Base-by-base conservation (phyloP, 2,888 invertebrate genomes). In the Scelioninae gen. 2 region DNA sequence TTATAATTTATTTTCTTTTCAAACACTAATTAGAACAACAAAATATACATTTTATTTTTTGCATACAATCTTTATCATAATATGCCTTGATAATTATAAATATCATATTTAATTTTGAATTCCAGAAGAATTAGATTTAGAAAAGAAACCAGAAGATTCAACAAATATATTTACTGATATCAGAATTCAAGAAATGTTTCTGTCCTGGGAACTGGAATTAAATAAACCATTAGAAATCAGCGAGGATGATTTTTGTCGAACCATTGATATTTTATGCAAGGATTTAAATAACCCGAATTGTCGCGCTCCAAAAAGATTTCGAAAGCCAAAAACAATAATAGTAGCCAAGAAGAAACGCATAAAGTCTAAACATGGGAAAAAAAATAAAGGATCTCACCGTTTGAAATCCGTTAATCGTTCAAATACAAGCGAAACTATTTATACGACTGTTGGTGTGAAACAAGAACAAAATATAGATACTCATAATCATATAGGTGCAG, bases 211-310 rank as follows among this genome's bases (percentile, higher is more conserved):
- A 48, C n/a, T 58, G 16, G 73, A 73, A 45, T 13, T 73, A n/a
- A 73, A 69, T 11, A 69, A 73, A 16, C 64, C 73, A 0, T 22
- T 69, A 7, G 53, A 69, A 46, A 73, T 73, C 25, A 65, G 58
- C 16, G 69, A 64, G 18, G 73, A 73, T 37, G 73, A 73, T 19
- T 73, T 73, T 18, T 60, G 37, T 48, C 52, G 58, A 5, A 65
- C 60, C 6, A 60, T 73, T 31, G 65, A 69, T 10, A 57, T 25
- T 22, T 31, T 74, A 7, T 74, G 74, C 11, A 64, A 74, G 19
- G 74, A 74, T 45, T 22, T 74, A 25, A 74, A 61, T 19, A 74
- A 70, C 16, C 74, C 65, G 0, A 69, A 48, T 46, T 74, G 70
- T 50, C 63, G 73, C 0, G 73, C 73, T n/a, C 73, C 73, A 9